Conservation (phyloP, 2,797 vertebrate genomes). For the Fistularia commersonii region DNA sequence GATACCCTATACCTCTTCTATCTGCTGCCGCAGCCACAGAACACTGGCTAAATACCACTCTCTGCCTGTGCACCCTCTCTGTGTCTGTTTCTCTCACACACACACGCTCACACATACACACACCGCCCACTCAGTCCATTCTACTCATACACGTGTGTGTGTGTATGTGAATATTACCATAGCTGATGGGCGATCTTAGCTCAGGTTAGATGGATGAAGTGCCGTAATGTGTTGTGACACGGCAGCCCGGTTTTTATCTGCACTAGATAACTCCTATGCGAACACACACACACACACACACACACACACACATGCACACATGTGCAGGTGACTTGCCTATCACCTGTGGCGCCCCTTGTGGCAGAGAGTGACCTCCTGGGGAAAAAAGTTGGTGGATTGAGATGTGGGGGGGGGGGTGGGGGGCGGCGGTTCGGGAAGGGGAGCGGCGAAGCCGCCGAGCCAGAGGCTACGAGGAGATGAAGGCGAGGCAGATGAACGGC, state of each 20-base stretch:
- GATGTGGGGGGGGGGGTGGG: constrained; percentile 28
- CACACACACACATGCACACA: constrained; percentile 13
- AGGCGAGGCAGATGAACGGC: constrained; percentile 27
- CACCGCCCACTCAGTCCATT: background rate
- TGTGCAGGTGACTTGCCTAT: constrained; percentile 42
- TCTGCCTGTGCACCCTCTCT: constrained; percentile 34
- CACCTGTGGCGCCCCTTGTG: constrained; percentile 50
- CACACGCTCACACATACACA: background rate
- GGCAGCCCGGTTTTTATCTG: constrained; percentile 47
- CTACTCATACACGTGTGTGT: constrained; percentile 19
- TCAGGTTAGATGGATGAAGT: constrained; percentile 72
- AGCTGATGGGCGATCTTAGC: constrained; percentile 48
- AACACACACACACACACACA: constrained; percentile 7
- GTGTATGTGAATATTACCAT: constrained; percentile 16
- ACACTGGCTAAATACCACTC: constrained; percentile 39
- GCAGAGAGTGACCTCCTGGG: constrained; percentile 33
- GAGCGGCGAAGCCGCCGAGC: constrained; percentile 23
- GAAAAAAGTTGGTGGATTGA: constrained; percentile 36
- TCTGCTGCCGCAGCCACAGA: constrained; percentile 70
- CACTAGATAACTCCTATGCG: constrained; percentile 48
- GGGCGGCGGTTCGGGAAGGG: constrained; percentile 18
- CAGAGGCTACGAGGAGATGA: constrained; percentile 24
- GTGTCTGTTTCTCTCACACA: constrained; percentile 9
- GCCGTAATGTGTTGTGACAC: constrained; percentile 57
- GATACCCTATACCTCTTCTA: constrained; percentile 82